Conservation (phyloP, 2,797 vertebrate genomes). For the Aythya fuligula region DNA sequence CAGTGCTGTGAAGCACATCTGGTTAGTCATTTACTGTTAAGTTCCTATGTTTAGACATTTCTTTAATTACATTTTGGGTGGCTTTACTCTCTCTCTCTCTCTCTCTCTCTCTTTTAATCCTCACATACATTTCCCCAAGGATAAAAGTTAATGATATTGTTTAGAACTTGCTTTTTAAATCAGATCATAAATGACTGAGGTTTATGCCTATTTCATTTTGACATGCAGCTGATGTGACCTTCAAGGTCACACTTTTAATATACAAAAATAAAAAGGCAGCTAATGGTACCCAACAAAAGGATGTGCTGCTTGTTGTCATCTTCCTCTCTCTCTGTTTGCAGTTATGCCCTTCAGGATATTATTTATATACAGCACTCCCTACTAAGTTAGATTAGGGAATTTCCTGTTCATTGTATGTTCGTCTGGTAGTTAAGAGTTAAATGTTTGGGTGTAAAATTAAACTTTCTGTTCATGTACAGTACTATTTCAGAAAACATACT, state of each 20-base stretch:
- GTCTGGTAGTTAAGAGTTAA: background rate
- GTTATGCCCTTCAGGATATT: background rate
- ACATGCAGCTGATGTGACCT: background rate
- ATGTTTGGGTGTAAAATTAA: background rate
- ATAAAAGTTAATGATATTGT: slow-evolving; percentile 79
- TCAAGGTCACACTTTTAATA: slow-evolving; percentile 18
- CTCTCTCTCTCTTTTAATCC: no score
- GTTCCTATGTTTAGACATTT: slow-evolving; percentile 59
- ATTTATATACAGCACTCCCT: background rate
- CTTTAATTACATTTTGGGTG: slow-evolving; percentile 78
- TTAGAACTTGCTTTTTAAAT: slow-evolving; percentile 43
- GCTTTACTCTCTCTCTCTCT: background rate
- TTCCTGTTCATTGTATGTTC: background rate
- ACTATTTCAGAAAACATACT: background rate
- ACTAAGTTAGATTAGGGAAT: background rate
- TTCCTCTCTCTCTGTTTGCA: background rate
- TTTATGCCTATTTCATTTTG: slow-evolving; percentile 11
- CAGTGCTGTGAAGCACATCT: slow-evolving; percentile 65
- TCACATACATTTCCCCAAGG: slow-evolving; percentile 61
- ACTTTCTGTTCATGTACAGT: background rate
- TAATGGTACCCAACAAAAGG: background rate
- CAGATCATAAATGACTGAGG: background rate
- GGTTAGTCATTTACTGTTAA: slow-evolving; percentile 63
- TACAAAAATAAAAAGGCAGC: background rate
- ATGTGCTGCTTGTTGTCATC: background rate